Evolutionary conservation across 2,888 invertebrate genomes (phyloP), one percentile per base, ranked within the genome.

Genomic region (Tinea pellionella): DNA sequence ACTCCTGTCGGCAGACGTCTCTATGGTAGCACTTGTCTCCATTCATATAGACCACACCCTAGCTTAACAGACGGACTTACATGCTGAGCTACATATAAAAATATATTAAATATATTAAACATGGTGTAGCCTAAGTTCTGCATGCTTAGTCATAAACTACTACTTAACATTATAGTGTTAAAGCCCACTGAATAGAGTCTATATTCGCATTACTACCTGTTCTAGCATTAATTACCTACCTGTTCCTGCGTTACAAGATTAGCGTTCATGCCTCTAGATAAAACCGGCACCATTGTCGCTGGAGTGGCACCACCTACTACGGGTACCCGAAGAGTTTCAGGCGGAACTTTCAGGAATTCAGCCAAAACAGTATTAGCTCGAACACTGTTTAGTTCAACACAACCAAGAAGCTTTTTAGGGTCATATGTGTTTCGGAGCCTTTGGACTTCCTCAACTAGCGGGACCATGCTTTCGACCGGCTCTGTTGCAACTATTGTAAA

Each of bases 281-380:
- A 80, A 18, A 93, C 84, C 0, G 93, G 93, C 61, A 93, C 90
- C 80, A 93, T 92, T 12, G 93, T 93, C 19, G 84, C 76, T 0
- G 92, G 89, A n/a, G 91, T 89, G 68, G 92, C 92, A 1, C 93
- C 93, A 1, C 93, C 93, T 11, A 88, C 72, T 2, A 93, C 92
- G 0, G 93, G 93, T 43, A 92, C 89, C 58, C 88, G 83, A 3
- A 92, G 90, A 3, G 88, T 72, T 64, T 89, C 82, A 0, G 92
- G 91, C 60, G 91, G 90, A 43, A 89, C 76, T 12, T 88, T 80
- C 75, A 91, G 68, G 60, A 90, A 90, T 69, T 92, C 91, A 0
- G 92, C 90, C 24, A 93, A 82, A 67, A 93, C 92, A 0, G 92
- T 90, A 73, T 91, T 92, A 0, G 93, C 91, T 62, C 93, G 80